Evolutionary conservation across 2,888 invertebrate genomes (phyloP).

Genomic region (Pterobdella sp.): DNA sequence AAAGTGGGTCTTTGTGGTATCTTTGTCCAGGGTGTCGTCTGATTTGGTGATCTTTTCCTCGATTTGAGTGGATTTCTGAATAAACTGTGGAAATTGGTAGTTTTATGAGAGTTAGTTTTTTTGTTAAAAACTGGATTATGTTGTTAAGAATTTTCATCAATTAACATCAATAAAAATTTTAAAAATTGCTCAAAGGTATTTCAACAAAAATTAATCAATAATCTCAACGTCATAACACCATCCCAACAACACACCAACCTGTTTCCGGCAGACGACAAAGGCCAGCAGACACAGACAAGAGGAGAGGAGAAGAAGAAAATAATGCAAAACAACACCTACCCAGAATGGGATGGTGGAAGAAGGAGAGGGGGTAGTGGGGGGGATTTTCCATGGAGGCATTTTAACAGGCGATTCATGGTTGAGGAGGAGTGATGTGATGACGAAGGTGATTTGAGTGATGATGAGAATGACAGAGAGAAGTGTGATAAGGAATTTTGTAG

Average conservation of each 20-base stretch:
- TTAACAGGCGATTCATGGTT: background rate
- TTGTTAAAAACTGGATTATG: background rate
- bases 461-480: slow-evolving; percentile 54
- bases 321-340: slow-evolving; percentile 53
- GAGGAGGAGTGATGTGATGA: slow-evolving; percentile 45
- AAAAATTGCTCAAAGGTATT: too few species aligned
- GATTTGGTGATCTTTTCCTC: background rate
- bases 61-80: background rate
- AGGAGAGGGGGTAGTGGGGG: slow-evolving; percentile 10
- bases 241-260: slow-evolving; percentile 11
- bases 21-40: background rate
- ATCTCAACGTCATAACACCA: background rate
- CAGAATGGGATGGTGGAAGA: slow-evolving; percentile 46
- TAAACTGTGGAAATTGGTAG: background rate
- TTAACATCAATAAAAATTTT: background rate
- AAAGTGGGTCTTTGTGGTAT: background rate
- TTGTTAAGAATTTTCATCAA: background rate
- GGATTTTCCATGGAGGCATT: background rate
- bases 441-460: slow-evolving; percentile 53
- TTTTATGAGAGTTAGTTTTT: background rate
- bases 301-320: slow-evolving; percentile 55
- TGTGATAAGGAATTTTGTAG: slow-evolving; percentile 55
- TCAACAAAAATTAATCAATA: too few species aligned
- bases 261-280: slow-evolving; percentile 57
- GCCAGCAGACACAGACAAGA: slow-evolving; percentile 57